Conservation (phyloP, 2,113 vertebrate genomes). For the Cacatua alba region DNA sequence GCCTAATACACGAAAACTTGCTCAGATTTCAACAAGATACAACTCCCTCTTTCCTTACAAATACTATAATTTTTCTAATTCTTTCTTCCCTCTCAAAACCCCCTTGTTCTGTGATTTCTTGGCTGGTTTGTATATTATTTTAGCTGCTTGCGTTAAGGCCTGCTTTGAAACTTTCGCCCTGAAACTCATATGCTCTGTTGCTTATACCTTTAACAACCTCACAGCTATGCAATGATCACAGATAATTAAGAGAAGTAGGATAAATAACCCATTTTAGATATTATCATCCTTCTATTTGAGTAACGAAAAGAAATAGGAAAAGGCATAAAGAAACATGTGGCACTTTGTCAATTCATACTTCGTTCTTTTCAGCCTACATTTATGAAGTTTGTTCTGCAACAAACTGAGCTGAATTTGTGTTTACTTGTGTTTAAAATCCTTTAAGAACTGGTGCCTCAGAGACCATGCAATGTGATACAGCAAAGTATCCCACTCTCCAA, state of each 20-base stretch:
- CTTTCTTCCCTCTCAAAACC: neutral
- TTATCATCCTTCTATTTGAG: neutral
- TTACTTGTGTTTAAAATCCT: neutral
- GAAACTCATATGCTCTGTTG: neutral
- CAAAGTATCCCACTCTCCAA: neutral
- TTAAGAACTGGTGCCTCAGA: neutral
- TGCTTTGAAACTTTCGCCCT: neutral
- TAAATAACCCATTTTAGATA: neutral
- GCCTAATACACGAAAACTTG: neutral
- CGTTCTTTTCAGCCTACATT: neutral
- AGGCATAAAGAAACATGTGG: neutral
- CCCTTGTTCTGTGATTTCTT: neutral
- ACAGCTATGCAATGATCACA: neutral
- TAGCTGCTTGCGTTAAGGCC: neutral
- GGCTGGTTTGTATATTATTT: neutral
- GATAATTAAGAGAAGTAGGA: neutral
- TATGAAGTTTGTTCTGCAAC: neutral
- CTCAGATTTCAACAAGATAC: neutral
- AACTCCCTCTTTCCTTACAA: neutral
- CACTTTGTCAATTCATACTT: neutral
- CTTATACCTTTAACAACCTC: neutral
- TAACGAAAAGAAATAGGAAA: neutral
- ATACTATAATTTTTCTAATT: fast-evolving
- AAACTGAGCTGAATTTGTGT: neutral
- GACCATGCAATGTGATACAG: neutral